Evolutionary conservation across 2,113 vertebrate genomes (phyloP).

Genomic region (Oryzias celebensis): DNA sequence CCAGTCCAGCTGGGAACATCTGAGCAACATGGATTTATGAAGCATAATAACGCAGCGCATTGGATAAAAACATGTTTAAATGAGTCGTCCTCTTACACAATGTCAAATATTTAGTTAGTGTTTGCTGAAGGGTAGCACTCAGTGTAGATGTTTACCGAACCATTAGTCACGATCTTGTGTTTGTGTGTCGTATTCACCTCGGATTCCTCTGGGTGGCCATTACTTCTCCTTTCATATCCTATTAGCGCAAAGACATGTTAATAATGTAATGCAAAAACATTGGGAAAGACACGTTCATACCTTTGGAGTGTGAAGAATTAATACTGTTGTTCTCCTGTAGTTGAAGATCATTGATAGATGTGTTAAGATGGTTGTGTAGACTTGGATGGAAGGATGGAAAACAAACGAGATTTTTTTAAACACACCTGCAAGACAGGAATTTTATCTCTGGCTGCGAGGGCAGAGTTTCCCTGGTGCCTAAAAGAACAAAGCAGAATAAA

Average conservation of each 20-base stretch:
- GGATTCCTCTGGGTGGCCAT: slow-evolving; percentile 48
- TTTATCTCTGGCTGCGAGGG: slow-evolving; percentile 31
- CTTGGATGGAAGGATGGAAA: slow-evolving; percentile 6
- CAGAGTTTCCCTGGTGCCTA: slow-evolving; percentile 37
- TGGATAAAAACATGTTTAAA: background rate
- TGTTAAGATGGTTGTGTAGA: slow-evolving; percentile 1
- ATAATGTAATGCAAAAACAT: background rate
- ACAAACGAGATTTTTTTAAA: background rate
- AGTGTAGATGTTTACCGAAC: slow-evolving; percentile 5
- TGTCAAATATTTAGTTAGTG: slow-evolving; percentile 1
- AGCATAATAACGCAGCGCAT: no score
- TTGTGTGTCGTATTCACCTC: slow-evolving; percentile 47
- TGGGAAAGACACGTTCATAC: slow-evolving; percentile 26
- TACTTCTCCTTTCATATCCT: slow-evolving; percentile 58
- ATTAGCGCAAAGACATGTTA: slow-evolving; percentile 16
- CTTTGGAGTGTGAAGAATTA: slow-evolving; percentile 44
- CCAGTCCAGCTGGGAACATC: no score
- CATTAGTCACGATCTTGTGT: slow-evolving; percentile 11
- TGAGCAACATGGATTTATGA: no score
- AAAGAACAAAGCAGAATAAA: slow-evolving; percentile 8
- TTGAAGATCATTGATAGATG: background rate
- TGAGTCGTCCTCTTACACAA: background rate
- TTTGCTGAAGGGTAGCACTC: background rate
- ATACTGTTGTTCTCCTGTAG: slow-evolving; percentile 27
- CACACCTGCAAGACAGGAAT: slow-evolving; percentile 39